Evolutionary conservation across 23 tunicate species (phyloP).

Genomic region (Ciona savignyi): DNA sequence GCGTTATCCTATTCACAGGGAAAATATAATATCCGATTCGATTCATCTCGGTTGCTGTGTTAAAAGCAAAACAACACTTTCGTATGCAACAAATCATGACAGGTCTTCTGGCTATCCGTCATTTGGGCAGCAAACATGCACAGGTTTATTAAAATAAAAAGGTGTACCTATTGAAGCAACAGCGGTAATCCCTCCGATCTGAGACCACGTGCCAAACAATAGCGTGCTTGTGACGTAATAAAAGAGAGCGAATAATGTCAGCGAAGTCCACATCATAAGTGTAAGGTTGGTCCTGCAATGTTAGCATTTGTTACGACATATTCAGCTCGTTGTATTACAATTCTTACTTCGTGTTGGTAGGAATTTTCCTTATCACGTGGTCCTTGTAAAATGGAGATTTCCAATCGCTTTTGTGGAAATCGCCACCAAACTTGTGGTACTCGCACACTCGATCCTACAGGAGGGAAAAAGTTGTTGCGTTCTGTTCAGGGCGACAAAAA

Average conservation of each 20-base stretch:
- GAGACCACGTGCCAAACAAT: neutral
- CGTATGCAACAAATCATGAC: too few relatives aligned
- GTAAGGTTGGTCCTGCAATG: neutral
- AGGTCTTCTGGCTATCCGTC: too few relatives aligned
- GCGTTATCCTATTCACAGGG: too few relatives aligned
- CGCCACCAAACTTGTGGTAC: neutral
- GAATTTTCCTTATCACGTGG: neutral
- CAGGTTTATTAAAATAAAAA: too few relatives aligned
- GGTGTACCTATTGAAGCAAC: neutral
- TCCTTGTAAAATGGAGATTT: neutral
- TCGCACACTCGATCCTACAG: slow-evolving; percentile 2
- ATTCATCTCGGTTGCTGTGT: too few relatives aligned
- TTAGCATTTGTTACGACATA: neutral
- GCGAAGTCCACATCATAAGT: neutral
- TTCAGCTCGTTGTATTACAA: neutral
- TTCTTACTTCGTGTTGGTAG: neutral
- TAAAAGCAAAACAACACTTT: too few relatives aligned
- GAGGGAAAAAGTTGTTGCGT: too few relatives aligned
- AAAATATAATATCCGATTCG: too few relatives aligned
- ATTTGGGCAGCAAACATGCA: too few relatives aligned
- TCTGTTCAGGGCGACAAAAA: too few relatives aligned
- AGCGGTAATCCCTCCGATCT: neutral
- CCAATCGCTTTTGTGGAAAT: neutral
- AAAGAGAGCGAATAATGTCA: neutral
- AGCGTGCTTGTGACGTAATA: neutral